phyloP scores from a whole-genome alignment of 23 tunicate species.

The Clavelina lepadiformis region DNA sequence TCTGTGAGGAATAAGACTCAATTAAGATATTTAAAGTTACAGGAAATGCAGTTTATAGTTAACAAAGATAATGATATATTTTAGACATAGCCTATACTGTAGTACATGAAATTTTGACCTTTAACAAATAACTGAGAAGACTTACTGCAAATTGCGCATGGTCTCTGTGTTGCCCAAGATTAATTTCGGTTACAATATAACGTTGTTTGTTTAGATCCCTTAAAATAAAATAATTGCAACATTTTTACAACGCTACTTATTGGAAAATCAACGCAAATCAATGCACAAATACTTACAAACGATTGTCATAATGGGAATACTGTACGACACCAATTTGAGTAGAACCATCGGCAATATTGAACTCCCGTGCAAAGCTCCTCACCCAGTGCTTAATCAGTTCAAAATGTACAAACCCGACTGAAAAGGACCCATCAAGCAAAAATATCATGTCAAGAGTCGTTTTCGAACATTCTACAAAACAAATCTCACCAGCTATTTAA shows the following conservation, averaged over 20 bases:
- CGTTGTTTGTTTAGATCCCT: conserved; percentile 31
- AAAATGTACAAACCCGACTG: conserved; percentile 35
- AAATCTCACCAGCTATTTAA: no score
- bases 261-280: background rate
- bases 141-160: conserved; percentile 32
- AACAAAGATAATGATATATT: no score
- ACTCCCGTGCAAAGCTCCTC: conserved; percentile 29
- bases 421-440: conserved; percentile 70
- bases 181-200: conserved; percentile 57
- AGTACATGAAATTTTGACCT: no score
- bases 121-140: background rate
- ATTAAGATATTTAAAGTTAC: background rate
- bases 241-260: background rate
- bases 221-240: no score
- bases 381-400: conserved; percentile 59
- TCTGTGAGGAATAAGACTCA: conserved; percentile 3
- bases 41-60: no score
- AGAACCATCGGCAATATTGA: conserved; percentile 30
- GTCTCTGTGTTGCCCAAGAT: conserved; percentile 34
- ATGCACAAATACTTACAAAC: no score
- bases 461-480: conserved; percentile 27
- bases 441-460: conserved; percentile 51
- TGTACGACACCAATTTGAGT: conserved; percentile 58
- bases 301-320: conserved; percentile 50
- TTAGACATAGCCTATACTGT: no score